Conservation (phyloP, 2,113 vertebrate species). For the western clawed frog (Xenopus tropicalis) region UCB_Xtro_10.0 CM004450.2:141924501-141925000, state of each 20-base stretch:
- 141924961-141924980: slow-evolving; percentile 80
- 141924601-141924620: too few species aligned
- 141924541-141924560: too few species aligned
- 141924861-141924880: slow-evolving; percentile 78
- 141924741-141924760: slow-evolving; percentile 82
- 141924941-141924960: slow-evolving; percentile 65
- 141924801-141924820: slow-evolving; percentile 67
- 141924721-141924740: slow-evolving; percentile 81
- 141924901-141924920: slow-evolving; percentile 81
- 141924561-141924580: too few species aligned
- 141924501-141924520: too few species aligned
- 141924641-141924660: too few species aligned
- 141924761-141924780: slow-evolving; percentile 78
- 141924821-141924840: slow-evolving; percentile 64
- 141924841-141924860: slow-evolving; percentile 80
- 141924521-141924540: too few species aligned
- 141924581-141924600: too few species aligned
- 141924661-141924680: too few species aligned
- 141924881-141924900: slow-evolving; percentile 78
- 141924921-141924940: slow-evolving; percentile 68
- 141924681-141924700: too few species aligned
- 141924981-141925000: too few species aligned
- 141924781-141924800: slow-evolving; percentile 76
- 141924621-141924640: too few species aligned
- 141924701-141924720: too few species aligned